Evolutionary conservation across 2,797 vertebrate species (phyloP), one percentile per base, ranked within the genome.

Genomic region (Malurus leucopterus): DNA sequence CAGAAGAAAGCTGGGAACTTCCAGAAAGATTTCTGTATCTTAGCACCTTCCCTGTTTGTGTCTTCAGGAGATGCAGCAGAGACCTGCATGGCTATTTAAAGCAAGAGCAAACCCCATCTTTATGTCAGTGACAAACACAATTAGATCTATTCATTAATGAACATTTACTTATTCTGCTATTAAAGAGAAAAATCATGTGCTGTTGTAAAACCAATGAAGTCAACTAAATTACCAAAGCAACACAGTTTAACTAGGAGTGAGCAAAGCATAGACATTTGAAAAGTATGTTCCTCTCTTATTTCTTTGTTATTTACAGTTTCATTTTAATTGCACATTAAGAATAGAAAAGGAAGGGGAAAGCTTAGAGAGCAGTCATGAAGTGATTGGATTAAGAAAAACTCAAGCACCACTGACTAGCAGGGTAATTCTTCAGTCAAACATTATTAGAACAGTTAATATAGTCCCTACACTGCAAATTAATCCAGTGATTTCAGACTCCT

Each of bases 331-430:
- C 51, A 57, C 5, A 18, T 76, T 72, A 76, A 79, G 81, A 90
- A 71, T 15, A 86, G 54, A 74, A 86, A 43, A 75, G 55, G 69
- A 91, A 94, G 27, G 43, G 47, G 51, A 84, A 72, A 57, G 38
- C 61, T 90, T 82, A 63, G 61, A 88, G 54, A 77, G 34, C 32
- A 76, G 68, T 61, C 77, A 73, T 47, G 12, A 86, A 32, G 72
- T 44, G 47, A 92, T 6, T 65, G 59, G 69, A 89, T 87, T 88
- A 91, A 93, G 84, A 85, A 94, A 79, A 82, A 92, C 29, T 14
- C 38, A 62, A 55, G 54, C n/a, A 64, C 73, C 27, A 51, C 51
- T 76, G 49, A 84, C 47, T 32, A 77, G 58, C 54, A 84, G 27
- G 3, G 27, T 64, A 84, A 87, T 79, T 90, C 44, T 83, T 50